Percentiles rank a stretch among this genome's conserved stretches.
phyloP scores from a whole-genome alignment of 2,113 vertebrate species.

The Halcyon senegalensis region DNA sequence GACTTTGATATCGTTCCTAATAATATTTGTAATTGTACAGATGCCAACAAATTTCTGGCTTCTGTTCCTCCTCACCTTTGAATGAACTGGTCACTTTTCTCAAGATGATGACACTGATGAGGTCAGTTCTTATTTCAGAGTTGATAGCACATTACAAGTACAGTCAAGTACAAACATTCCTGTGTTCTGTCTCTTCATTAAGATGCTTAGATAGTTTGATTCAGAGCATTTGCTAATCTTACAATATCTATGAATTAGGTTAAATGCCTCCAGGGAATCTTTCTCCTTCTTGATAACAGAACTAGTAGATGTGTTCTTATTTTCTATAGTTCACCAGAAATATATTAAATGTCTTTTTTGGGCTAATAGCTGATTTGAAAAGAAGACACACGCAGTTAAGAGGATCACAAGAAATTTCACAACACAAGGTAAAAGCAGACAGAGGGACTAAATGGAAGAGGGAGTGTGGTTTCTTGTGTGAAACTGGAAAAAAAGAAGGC shows the following conservation, averaged over 20 bases:
- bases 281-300: not conserved
- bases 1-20: not conserved
- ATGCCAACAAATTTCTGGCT: not conserved
- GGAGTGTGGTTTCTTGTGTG: not conserved
- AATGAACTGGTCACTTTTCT: not conserved
- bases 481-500: not conserved
- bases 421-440: not conserved
- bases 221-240: not conserved
- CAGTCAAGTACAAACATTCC: not conserved
- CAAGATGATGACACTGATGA: not conserved
- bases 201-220: not conserved
- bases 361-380: not conserved
- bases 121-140: not conserved
- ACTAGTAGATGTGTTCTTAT: not conserved
- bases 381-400: not conserved
- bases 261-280: not conserved
- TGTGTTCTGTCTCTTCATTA: not conserved
- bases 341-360: not conserved
- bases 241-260: not conserved
- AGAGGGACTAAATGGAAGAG: not conserved
- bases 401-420: not conserved
- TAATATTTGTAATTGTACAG: not conserved
- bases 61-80: not conserved
- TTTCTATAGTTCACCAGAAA: not conserved
- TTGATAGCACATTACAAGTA: not conserved